Evolutionary conservation across 2,797 vertebrate genomes (phyloP).

Genomic region (Cephalopachus bancanus): DNA sequence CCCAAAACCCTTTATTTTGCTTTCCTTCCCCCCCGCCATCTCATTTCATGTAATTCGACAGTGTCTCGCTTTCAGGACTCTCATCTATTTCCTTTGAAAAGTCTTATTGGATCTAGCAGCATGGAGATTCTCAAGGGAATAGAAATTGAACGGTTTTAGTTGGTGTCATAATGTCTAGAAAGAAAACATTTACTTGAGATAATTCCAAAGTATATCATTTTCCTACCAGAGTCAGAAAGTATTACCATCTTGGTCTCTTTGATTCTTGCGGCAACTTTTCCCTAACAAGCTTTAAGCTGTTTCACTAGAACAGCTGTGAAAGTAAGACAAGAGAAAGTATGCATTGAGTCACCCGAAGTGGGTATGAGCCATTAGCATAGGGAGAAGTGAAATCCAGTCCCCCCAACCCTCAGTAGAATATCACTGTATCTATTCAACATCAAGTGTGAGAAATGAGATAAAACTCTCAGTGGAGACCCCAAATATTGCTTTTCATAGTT

Average conservation of each 20-base stretch:
- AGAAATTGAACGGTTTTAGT: background rate
- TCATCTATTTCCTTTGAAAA: background rate
- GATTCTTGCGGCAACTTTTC: background rate
- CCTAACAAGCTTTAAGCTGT: background rate
- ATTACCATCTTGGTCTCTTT: background rate
- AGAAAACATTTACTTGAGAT: background rate
- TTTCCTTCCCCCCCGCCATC: background rate
- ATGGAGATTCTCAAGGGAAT: background rate
- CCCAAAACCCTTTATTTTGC: background rate
- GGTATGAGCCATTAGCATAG: background rate
- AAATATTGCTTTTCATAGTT: background rate
- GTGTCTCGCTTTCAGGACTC: background rate
- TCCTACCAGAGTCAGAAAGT: background rate
- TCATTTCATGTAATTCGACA: background rate
- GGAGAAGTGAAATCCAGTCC: background rate
- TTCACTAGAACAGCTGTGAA: background rate
- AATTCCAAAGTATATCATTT: conserved; percentile 6
- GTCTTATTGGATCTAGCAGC: background rate
- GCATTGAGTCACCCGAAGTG: background rate
- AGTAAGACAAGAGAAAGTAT: conserved; percentile 46
- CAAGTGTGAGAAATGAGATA: background rate
- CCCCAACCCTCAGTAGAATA: background rate
- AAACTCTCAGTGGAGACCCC: background rate
- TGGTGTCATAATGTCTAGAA: background rate
- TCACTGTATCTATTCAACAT: background rate